phyloP scores from a whole-genome alignment of 1,140 invertebrate species.

The Diorhabda sublineata region DNA sequence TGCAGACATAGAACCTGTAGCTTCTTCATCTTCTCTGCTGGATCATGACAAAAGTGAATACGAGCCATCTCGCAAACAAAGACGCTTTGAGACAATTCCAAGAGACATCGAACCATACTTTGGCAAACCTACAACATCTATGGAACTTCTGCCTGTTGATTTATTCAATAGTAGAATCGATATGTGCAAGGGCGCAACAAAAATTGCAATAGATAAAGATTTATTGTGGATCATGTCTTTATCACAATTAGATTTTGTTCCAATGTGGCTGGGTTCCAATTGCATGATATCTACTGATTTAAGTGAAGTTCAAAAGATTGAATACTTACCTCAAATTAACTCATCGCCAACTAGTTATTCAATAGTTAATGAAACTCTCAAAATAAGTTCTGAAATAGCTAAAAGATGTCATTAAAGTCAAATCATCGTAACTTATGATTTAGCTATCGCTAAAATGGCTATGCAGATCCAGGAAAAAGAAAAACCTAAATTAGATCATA shows the following conservation, averaged over 20 bases:
- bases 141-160: constrained; percentile 19
- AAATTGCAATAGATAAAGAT: constrained; percentile 38
- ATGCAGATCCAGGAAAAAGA: background rate
- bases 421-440: too few relatives aligned
- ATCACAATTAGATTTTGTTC: constrained; percentile 32
- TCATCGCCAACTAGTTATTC: constrained; percentile 25
- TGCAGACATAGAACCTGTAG: background rate
- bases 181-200: constrained; percentile 23
- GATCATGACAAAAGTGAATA: background rate
- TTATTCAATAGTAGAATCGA: constrained; percentile 19
- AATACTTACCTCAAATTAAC: constrained; percentile 33
- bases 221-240: constrained; percentile 40
- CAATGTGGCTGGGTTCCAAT: constrained; percentile 44
- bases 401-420: too few relatives aligned
- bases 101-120: constrained; percentile 26
- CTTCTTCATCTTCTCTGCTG: background rate
- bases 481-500: background rate
- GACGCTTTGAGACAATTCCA: constrained; percentile 23
- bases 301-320: constrained; percentile 35
- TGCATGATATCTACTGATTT: constrained; percentile 30
- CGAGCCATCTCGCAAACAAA: background rate
- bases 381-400: too few relatives aligned
- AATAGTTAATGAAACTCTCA: constrained; percentile 12
- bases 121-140: constrained; percentile 22
- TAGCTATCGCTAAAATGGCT: too few relatives aligned